Evolutionary conservation across 1,140 invertebrate genomes (phyloP).

Genomic region (Nomia melanderi): DNA sequence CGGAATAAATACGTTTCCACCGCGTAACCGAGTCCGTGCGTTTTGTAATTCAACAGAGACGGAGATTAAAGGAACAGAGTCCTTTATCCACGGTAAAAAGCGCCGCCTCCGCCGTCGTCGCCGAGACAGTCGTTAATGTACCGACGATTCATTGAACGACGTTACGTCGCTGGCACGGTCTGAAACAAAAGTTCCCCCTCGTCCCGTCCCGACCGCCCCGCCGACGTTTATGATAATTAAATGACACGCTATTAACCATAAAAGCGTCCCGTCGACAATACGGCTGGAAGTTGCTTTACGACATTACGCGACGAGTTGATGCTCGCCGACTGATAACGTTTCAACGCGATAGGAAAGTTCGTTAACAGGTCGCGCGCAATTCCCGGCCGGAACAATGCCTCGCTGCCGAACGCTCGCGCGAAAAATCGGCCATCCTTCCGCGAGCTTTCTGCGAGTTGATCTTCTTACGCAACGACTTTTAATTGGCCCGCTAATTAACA

Average conservation of each 20-base stretch:
- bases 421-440: conserved; percentile 4
- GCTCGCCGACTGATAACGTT: conserved; percentile 19
- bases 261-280: conserved; percentile 37
- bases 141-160: conserved; percentile 12
- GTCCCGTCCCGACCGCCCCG: background rate
- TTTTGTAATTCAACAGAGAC: background rate
- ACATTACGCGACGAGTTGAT: conserved; percentile 7
- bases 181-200: conserved; percentile 27
- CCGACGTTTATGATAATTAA: conserved; percentile 40
- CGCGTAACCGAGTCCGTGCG: background rate
- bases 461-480: background rate
- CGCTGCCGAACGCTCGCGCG: background rate
- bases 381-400: background rate
- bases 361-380: conserved; percentile 9
- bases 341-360: conserved; percentile 20
- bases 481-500: background rate
- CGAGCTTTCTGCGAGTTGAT: background rate
- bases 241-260: conserved; percentile 39
- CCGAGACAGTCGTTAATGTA: background rate
- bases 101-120: background rate
- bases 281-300: conserved; percentile 30
- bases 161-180: conserved; percentile 5
- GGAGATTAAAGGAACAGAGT: background rate
- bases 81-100: background rate
- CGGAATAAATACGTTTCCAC: background rate